Percentiles rank a stretch among this genome's conserved stretches.
Evolutionary conservation across 2,888 invertebrate genomes (phyloP).

Genomic region (Hyles lineata): DNA sequence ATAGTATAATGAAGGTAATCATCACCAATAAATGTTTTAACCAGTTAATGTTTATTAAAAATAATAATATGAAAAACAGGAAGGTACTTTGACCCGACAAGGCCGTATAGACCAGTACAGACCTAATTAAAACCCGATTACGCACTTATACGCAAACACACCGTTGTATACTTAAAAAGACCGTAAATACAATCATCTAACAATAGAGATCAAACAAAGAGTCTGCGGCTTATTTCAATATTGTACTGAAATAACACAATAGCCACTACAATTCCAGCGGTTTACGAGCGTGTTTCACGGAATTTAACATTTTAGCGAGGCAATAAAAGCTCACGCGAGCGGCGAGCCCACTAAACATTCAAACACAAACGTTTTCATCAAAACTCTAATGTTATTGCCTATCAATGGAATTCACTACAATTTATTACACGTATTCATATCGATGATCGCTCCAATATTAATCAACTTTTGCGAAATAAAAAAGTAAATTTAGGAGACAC

Average conservation of each 20-base stretch:
- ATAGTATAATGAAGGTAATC: neutral
- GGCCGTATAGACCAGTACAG: neutral
- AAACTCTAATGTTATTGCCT: constrained; percentile 29
- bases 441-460: neutral
- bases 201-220: constrained; percentile 60
- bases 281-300: constrained; percentile 72
- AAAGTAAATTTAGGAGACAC: constrained; percentile 1
- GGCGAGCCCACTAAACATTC: constrained; percentile 65
- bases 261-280: constrained; percentile 60
- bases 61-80: neutral
- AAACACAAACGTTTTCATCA: constrained; percentile 47
- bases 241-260: constrained; percentile 63
- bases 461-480: neutral
- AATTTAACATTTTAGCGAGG: constrained; percentile 72
- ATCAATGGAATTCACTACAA: constrained; percentile 19
- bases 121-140: constrained; percentile 9
- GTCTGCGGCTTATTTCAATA: constrained; percentile 61
- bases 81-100: neutral
- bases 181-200: constrained; percentile 42
- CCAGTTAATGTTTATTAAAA: neutral
- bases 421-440: constrained; percentile 1
- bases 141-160: neutral
- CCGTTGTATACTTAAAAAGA: constrained; percentile 2
- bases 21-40: neutral
- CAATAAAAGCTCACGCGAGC: constrained; percentile 71